Evolutionary conservation across 64 coral and sea anemone species (phyloP).

Genomic region (Acropora tenuis): DNA sequence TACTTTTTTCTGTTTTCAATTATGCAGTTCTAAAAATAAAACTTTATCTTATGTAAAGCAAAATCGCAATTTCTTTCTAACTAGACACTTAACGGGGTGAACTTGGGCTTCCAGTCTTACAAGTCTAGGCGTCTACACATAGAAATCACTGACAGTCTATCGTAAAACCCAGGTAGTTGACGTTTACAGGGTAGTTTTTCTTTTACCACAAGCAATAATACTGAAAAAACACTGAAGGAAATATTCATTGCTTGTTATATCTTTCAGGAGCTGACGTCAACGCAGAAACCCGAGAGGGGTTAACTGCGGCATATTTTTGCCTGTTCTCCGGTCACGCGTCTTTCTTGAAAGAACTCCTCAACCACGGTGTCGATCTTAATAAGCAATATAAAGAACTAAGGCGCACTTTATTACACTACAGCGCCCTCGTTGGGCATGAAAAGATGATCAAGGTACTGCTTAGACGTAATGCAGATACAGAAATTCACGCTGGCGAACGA

Average conservation of each 20-base stretch:
- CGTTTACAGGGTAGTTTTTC: no score
- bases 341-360: conserved; percentile 58
- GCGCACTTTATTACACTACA: conserved; percentile 24
- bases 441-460: conserved; percentile 24
- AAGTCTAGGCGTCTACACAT: no score
- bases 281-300: conserved; percentile 36
- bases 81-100: no score
- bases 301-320: conserved; percentile 49
- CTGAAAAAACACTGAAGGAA: not conserved
- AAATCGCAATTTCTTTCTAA: no score
- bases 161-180: no score
- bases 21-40: no score
- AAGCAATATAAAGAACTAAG: not conserved
- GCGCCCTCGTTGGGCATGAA: not conserved
- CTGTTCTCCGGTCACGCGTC: conserved; percentile 48
- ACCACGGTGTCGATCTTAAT: conserved; percentile 58
- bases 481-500: not conserved
- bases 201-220: no score
- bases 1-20: no score
- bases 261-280: conserved; percentile 70
- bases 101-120: no score
- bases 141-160: no score
- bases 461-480: not conserved
- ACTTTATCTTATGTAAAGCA: no score
- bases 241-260: not conserved